These are phyloP conservation scores for Pleuronectes platessa DNA, from an alignment of 2,113 vertebrate genomes.

Conservation along the genomic window DNA sequence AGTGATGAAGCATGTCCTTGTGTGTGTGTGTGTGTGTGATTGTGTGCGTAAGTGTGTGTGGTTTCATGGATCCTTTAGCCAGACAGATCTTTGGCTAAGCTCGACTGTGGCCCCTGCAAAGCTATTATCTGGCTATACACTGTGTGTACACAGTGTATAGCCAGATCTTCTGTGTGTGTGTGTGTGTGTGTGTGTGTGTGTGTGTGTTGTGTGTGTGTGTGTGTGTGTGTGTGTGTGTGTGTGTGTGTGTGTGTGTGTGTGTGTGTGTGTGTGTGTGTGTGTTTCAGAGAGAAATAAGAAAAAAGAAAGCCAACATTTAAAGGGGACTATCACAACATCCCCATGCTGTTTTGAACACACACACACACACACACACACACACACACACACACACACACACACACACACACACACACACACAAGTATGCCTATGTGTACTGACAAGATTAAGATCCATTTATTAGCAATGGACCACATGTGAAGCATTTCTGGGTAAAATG, in stretches of 20 bases:
- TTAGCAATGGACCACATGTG: constrained; percentile 36
- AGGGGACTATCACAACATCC: constrained; percentile 58
- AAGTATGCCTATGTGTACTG: constrained; percentile 29
- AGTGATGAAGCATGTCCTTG: constrained; percentile 34
- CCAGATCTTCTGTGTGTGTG: constrained; percentile 38
- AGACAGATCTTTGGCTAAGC: constrained; percentile 68
- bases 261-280: not conserved
- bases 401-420: constrained; percentile 40
- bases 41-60: constrained; percentile 35
- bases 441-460: too few relatives aligned
- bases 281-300: constrained; percentile 2
- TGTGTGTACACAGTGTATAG: constrained; percentile 53
- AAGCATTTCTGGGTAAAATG: constrained; percentile 11
- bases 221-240: constrained; percentile 30
- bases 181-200: constrained; percentile 47
- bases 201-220: constrained; percentile 9
- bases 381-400: constrained; percentile 44
- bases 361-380: constrained; percentile 46
- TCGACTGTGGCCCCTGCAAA: constrained; percentile 56
- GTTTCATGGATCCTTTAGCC: constrained; percentile 60
- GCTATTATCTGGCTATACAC: constrained; percentile 67
- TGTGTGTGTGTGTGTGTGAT: not conserved
- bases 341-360: constrained; percentile 29
- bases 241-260: constrained; percentile 49
- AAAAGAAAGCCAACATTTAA: constrained; percentile 46